Evolutionary conservation across 2,113 vertebrate species (phyloP).

Genomic region (Pipa parva): DNA sequence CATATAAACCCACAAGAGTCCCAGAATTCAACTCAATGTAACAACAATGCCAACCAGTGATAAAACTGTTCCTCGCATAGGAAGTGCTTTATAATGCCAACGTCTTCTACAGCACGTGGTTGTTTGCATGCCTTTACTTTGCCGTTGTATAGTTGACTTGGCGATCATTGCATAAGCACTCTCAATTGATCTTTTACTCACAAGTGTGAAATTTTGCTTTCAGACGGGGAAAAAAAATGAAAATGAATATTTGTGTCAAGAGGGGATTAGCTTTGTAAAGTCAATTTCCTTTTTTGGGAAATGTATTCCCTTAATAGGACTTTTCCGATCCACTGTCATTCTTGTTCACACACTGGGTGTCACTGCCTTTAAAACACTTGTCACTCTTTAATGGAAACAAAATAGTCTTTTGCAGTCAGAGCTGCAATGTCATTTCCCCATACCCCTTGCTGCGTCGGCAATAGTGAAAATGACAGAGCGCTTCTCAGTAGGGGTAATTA

Average conservation of each 20-base stretch:
- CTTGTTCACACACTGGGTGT: slow-evolving; percentile 70
- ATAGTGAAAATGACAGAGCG: slow-evolving; percentile 79
- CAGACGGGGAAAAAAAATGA: slow-evolving; percentile 3
- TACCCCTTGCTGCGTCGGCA: slow-evolving; percentile 77
- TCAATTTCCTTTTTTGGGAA: slow-evolving; percentile 63
- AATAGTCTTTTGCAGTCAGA: slow-evolving; percentile 73
- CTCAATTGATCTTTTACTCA: slow-evolving; percentile 14
- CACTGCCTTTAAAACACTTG: slow-evolving; percentile 76
- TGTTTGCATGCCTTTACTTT: too few species aligned
- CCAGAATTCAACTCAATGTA: too few species aligned
- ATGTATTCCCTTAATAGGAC: slow-evolving; percentile 79
- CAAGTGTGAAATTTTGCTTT: background rate
- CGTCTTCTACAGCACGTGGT: too few species aligned
- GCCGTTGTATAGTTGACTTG: background rate
- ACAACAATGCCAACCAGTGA: too few species aligned
- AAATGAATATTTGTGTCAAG: slow-evolving; percentile 54
- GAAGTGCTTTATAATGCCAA: too few species aligned
- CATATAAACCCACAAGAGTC: too few species aligned
- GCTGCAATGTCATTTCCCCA: slow-evolving; percentile 73
- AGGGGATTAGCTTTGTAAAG: slow-evolving; percentile 55
- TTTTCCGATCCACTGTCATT: slow-evolving; percentile 75
- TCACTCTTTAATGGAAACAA: slow-evolving; percentile 85
- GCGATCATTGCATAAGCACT: slow-evolving; percentile 9
- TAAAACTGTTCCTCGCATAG: too few species aligned
- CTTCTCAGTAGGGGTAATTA: slow-evolving; percentile 94